These are phyloP conservation scores for Valencia hispanica DNA, from an alignment of 2,797 vertebrate species.

Conservation along the genomic window DNA sequence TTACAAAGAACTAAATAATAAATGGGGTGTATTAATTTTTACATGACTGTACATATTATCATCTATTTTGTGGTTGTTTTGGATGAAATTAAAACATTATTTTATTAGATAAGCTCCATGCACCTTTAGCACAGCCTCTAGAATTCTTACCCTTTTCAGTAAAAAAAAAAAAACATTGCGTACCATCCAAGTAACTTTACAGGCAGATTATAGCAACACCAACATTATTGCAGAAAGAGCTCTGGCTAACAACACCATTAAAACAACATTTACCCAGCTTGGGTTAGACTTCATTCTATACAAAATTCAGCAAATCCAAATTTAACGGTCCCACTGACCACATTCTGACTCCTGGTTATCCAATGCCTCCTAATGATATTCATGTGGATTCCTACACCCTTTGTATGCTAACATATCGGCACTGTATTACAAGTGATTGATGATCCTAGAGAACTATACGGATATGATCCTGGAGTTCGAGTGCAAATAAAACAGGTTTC, in stretches of 20 bases:
- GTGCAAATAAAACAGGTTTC: conserved; percentile 75
- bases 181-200: conserved; percentile 51
- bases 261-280: conserved; percentile 75
- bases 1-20: neutral
- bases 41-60: neutral
- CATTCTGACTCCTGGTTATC: conserved; percentile 69
- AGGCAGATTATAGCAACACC: conserved; percentile 65
- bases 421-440: conserved; percentile 76
- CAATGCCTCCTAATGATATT: conserved; percentile 65
- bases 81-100: neutral
- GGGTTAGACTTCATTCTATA: conserved; percentile 66
- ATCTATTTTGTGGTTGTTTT: neutral
- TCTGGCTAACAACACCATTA: conserved; percentile 60
- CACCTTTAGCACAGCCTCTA: conserved; percentile 32
- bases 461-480: conserved; percentile 63
- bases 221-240: conserved; percentile 72
- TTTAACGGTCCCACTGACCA: conserved; percentile 59
- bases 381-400: conserved; percentile 47
- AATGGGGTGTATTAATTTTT: neutral
- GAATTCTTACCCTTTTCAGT: conserved; percentile 22
- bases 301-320: conserved; percentile 67
- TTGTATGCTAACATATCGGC: conserved; percentile 73
- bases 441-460: conserved; percentile 62
- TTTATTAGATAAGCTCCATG: conserved; percentile 10
- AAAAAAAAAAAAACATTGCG: conserved; percentile 41